Evolutionary conservation across 2,888 invertebrate genomes (phyloP).

Genomic region (Caenorhabditis sinica): DNA sequence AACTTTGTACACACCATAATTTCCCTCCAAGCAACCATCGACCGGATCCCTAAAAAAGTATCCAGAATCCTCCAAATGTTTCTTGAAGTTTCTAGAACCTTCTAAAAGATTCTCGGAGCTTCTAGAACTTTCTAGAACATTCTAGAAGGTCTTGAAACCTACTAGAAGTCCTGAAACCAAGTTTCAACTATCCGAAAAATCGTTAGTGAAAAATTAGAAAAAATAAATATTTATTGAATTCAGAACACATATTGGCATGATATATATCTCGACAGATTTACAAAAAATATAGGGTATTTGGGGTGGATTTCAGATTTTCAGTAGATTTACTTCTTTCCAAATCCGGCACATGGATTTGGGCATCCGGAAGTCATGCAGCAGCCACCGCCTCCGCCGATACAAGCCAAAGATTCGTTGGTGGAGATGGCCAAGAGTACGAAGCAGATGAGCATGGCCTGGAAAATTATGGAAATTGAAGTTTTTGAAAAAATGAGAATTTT

Average conservation of each 20-base stretch:
- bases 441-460: conserved; percentile 63
- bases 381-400: conserved; percentile 68
- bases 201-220: background rate
- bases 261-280: conserved; percentile 2
- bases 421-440: conserved; percentile 60
- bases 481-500: too few relatives aligned
- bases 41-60: too few relatives aligned
- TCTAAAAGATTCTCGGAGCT: too few relatives aligned
- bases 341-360: conserved; percentile 66
- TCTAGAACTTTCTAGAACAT: too few relatives aligned
- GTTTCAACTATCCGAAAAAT: too few relatives aligned
- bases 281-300: background rate
- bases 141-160: too few relatives aligned
- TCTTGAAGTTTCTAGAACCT: too few relatives aligned
- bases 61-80: too few relatives aligned
- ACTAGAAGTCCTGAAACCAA: too few relatives aligned
- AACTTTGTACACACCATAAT: background rate
- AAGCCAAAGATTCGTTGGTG: conserved; percentile 61
- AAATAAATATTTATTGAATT: conserved; percentile 36
- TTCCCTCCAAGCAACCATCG: background rate
- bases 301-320: background rate
- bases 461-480: background rate
- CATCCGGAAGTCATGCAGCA: conserved; percentile 65
- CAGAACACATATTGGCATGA: background rate
- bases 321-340: conserved; percentile 59